A percentile compares a stretch with the other conserved stretches of the same genome.
Conservation (phyloP, 2,797 vertebrate species). For the Cynodonichthys magdalenae region DNA sequence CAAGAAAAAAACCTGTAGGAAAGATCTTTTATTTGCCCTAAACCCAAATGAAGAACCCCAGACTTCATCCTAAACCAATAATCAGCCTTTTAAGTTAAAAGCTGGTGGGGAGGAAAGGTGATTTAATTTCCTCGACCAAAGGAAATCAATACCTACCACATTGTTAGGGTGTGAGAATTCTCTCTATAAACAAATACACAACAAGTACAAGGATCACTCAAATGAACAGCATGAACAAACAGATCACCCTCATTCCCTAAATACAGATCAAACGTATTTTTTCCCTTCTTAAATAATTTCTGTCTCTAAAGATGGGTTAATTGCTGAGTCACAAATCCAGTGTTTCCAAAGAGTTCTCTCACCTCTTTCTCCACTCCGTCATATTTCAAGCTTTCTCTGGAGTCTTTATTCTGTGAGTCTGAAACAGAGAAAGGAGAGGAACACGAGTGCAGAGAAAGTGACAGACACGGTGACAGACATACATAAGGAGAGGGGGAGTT, state of each 20-base stretch:
- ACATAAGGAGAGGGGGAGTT: conserved; percentile 66
- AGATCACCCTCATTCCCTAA: conserved; percentile 19
- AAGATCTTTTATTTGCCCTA: conserved; percentile 43
- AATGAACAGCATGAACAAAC: conserved; percentile 1
- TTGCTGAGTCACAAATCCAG: conserved; percentile 42
- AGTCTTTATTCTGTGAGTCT: conserved; percentile 93
- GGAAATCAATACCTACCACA: conserved; percentile 75
- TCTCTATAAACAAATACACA: conserved; percentile 44
- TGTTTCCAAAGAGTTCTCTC: conserved; percentile 50
- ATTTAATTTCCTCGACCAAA: conserved; percentile 75
- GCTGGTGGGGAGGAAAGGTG: conserved; percentile 73
- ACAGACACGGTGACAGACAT: conserved; percentile 61
- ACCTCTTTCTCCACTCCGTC: conserved; percentile 98
- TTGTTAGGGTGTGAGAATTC: conserved; percentile 42
- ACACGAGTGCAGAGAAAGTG: conserved; percentile 46
- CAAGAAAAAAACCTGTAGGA: conserved; percentile 33
- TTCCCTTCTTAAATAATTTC: conserved; percentile 7
- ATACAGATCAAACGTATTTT: conserved; percentile 24
- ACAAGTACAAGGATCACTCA: conserved; percentile 29
- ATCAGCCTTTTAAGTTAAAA: conserved; percentile 71
- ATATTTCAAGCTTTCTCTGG: conserved; percentile 92
- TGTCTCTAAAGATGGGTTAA: conserved; percentile 22
- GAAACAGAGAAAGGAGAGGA: conserved; percentile 45
- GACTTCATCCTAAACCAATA: conserved; percentile 56
- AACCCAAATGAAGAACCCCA: conserved; percentile 22